These are phyloP conservation scores for Lates calcarifer DNA, from an alignment of 2,113 vertebrate species.

Conservation along the genomic window DNA sequence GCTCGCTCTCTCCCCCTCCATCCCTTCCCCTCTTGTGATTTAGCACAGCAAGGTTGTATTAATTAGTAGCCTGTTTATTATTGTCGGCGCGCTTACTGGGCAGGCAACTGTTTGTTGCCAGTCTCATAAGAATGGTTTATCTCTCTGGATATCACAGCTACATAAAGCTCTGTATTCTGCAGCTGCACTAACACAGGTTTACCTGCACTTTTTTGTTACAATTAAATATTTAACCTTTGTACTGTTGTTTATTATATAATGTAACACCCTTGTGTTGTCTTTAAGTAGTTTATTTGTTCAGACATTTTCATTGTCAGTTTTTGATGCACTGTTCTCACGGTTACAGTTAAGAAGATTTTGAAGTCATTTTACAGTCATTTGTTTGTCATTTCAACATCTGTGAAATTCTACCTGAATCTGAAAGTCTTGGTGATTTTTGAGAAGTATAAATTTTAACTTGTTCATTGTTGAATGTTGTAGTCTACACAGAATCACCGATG, in stretches of 20 bases:
- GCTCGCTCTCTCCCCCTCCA: constrained; percentile 55
- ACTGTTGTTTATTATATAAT: not conserved
- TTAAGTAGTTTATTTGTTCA: not conserved
- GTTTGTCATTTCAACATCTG: not conserved
- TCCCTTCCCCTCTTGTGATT: constrained; percentile 69
- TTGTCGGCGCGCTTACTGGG: constrained; percentile 27
- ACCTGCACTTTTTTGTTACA: constrained; percentile 1
- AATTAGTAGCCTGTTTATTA: constrained; percentile 79
- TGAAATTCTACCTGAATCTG: not conserved
- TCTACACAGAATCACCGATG: not conserved
- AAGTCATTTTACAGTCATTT: not conserved
- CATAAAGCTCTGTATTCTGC: not conserved
- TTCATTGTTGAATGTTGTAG: not conserved
- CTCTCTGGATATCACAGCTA: not conserved
- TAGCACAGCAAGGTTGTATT: constrained; percentile 65
- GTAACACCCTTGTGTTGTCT: not conserved
- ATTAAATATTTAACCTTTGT: not conserved
- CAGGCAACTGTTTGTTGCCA: constrained; percentile 24
- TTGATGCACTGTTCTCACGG: not conserved
- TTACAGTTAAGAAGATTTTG: not conserved
- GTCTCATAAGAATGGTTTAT: constrained; percentile 1
- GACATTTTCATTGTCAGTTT: not conserved
- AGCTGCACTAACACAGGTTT: not conserved
- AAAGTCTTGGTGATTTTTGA: not conserved
- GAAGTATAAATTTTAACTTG: not conserved